Percentiles rank a stretch among this genome's conserved stretches.
These are phyloP conservation scores for Trimorus sp. DNA, from an alignment of 2,888 invertebrate genomes.

Conservation along the genomic window DNA sequence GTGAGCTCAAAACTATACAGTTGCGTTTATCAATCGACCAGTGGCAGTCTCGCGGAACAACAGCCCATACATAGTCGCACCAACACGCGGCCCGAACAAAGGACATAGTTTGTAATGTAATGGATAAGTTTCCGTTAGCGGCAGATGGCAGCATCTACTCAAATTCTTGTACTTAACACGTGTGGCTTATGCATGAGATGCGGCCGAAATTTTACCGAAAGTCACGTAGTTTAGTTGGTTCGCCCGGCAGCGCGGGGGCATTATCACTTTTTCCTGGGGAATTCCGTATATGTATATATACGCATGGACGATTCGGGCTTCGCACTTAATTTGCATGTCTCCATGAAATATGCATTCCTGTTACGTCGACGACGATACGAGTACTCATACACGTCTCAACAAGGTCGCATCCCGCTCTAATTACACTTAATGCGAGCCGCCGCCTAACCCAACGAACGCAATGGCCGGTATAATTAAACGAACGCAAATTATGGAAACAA, in stretches of 20 bases:
- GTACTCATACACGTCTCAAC: constrained; percentile 57
- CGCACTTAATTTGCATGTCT: constrained; percentile 73
- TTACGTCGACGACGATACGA: constrained; percentile 65
- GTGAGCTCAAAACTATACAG: constrained; percentile 49
- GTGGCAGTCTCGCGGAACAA: constrained; percentile 29
- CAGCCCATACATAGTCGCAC: constrained; percentile 28
- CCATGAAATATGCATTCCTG: constrained; percentile 75
- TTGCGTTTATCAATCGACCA: constrained; percentile 57
- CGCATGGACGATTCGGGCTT: constrained; percentile 64
- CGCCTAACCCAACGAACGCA: constrained; percentile 34
- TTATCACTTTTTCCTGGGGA: constrained; percentile 57
- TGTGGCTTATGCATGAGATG: constrained; percentile 63
- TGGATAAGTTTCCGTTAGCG: constrained; percentile 49
- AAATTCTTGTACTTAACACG: constrained; percentile 61
- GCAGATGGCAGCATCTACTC: constrained; percentile 47
- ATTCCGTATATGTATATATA: constrained; percentile 60
- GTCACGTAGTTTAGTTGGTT: constrained; percentile 51
- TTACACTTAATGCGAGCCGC: constrained; percentile 65
- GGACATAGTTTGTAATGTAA: constrained; percentile 51
- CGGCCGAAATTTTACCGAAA: constrained; percentile 61
- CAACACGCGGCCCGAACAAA: constrained; percentile 32
- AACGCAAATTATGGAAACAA: constrained; percentile 56
- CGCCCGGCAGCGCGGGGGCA: constrained; percentile 20
- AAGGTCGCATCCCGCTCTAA: constrained; percentile 65
- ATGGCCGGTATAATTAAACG: constrained; percentile 47